Evolutionary conservation across 2,888 invertebrate species (phyloP).

Genomic region (Cantharis rufa): DNA sequence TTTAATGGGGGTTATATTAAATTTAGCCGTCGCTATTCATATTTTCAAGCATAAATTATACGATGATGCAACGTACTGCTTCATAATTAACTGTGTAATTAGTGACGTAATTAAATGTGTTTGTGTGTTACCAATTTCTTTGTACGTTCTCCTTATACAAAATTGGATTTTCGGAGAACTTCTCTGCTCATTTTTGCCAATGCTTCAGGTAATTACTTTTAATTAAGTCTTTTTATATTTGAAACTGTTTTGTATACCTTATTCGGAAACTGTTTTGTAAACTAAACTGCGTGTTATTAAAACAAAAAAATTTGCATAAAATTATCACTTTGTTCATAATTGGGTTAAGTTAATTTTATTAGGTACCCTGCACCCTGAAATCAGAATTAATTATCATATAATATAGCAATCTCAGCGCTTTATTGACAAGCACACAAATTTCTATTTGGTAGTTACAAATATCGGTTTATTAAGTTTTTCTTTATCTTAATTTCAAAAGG

Average conservation of each 20-base stretch:
- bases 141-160: slow-evolving; percentile 69
- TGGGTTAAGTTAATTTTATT: not conserved
- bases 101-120: slow-evolving; percentile 70
- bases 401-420: not conserved
- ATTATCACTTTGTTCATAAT: not conserved
- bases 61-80: slow-evolving; percentile 67
- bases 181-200: slow-evolving; percentile 72
- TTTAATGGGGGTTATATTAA: slow-evolving; percentile 61
- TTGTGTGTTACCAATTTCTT: slow-evolving; percentile 68
- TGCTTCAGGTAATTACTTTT: slow-evolving; percentile 66
- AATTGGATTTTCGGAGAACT: slow-evolving; percentile 76
- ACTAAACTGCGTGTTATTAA: not conserved
- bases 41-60: slow-evolving; percentile 60
- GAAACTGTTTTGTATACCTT: not conserved
- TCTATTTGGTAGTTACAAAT: not conserved
- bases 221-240: not conserved
- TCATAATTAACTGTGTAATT: slow-evolving; percentile 68
- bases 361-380: not conserved
- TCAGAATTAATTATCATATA: slow-evolving; percentile 1
- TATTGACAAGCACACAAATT: not conserved
- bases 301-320: not conserved
- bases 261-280: not conserved
- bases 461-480: not conserved
- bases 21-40: slow-evolving; percentile 63
- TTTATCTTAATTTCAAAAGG: not conserved